Evolutionary conservation across 2,797 vertebrate species (phyloP), one percentile per base, ranked within the genome.

Genomic region (Lemur catta): DNA sequence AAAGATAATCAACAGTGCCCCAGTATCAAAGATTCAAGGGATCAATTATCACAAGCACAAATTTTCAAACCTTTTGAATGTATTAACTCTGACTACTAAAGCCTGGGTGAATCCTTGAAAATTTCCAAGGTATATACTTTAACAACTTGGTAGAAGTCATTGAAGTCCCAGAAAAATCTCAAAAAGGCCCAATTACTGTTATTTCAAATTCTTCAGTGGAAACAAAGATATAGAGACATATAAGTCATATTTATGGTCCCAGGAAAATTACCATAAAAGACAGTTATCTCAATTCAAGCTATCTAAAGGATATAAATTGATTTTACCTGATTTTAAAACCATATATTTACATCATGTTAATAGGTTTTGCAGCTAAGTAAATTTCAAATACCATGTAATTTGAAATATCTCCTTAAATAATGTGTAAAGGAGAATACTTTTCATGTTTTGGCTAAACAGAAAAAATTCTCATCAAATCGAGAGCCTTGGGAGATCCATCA

Each of bases 401-500:
- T 91, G 41, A 74, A 78, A 59, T 55, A 79, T 35, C 38, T 80
- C 38, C 84, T 96, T 59, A 86, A 92, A 75, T 86, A 95, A 79
- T 41, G 17, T 55, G 35, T 84, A 15, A 75, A 75, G 48, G 1
- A 20, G 33, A 87, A 61, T 48, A 15, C 46, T 86, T 48, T 82
- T 88, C 88, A 82, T 57, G 28, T 86, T 63, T 93, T 74, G 20
- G 48, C 79, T 75, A 67, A 89, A 50, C 41, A 89, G 89, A 84
- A 95, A 95, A 89, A 59, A 18, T 24, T 84, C 57, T 65, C 46
- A 13, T 38, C 30, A 65, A 48, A 92, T 63, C 26, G 13, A 35
- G 46, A 89, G 38, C 63, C 57, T 46, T 84, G n/a, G 55, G 59
- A 87, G 74, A 93, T 28, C 11, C 78, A 3, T 22, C 22, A 3